Conservation (phyloP, 1,140 invertebrate species). For the Drosophila nasuta region DNA sequence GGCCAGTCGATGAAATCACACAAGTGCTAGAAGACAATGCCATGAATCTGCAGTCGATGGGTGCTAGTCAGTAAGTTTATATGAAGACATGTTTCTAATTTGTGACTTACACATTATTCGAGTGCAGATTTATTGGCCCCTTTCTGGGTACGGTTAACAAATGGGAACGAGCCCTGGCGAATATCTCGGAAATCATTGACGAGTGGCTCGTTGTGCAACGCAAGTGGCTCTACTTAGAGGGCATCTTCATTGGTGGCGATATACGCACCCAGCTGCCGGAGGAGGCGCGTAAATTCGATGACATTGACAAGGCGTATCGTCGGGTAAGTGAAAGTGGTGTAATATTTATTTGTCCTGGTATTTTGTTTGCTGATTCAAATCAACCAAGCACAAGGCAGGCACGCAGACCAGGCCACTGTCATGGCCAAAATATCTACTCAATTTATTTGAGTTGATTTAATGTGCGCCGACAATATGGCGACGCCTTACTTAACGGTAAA, state of each 20-base stretch:
- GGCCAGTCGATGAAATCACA: slow-evolving; percentile 92
- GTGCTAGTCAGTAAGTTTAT: slow-evolving; percentile 89
- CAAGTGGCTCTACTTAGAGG: slow-evolving; percentile 96
- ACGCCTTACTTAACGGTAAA: slow-evolving; percentile 84
- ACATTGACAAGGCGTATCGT: slow-evolving; percentile 92
- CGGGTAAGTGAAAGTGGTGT: slow-evolving; percentile 85
- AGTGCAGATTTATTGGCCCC: slow-evolving; percentile 92
- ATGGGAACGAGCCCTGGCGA: slow-evolving; percentile 93
- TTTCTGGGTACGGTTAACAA: slow-evolving; percentile 92
- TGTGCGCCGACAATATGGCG: slow-evolving; percentile 82
- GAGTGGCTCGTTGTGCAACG: slow-evolving; percentile 93
- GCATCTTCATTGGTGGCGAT: slow-evolving; percentile 95
- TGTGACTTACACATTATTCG: not conserved
- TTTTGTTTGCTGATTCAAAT: slow-evolving; percentile 34
- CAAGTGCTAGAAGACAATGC: slow-evolving; percentile 94
- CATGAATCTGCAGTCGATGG: slow-evolving; percentile 96
- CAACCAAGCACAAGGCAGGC: not conserved
- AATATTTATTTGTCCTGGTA: slow-evolving; percentile 59
- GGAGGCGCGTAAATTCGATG: slow-evolving; percentile 95
- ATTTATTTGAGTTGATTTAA: slow-evolving; percentile 82
- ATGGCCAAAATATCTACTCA: slow-evolving; percentile 64
- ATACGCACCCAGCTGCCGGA: slow-evolving; percentile 93
- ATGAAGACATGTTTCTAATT: not conserved
- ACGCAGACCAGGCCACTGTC: slow-evolving; percentile 15
- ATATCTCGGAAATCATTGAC: slow-evolving; percentile 93